phyloP scores from a whole-genome alignment of 2,797 vertebrate species.

The Myiotriccus ornatus region DNA sequence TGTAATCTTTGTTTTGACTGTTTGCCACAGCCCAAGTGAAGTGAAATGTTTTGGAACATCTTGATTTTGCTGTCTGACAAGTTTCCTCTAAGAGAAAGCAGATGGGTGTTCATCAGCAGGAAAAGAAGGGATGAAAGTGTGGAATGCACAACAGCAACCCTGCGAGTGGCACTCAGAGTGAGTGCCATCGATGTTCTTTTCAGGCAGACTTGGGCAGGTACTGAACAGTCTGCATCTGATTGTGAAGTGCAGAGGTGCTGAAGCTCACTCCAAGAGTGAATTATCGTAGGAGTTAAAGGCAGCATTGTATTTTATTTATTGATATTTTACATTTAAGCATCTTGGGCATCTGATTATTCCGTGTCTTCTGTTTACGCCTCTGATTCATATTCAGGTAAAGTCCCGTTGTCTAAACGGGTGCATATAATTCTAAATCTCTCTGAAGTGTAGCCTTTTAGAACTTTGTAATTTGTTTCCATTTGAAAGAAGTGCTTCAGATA shows the following conservation, averaged over 20 bases:
- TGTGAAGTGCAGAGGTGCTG: background rate
- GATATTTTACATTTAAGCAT: background rate
- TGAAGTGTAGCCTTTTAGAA: background rate
- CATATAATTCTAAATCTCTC: background rate
- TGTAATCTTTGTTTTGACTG: background rate
- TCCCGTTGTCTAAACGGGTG: background rate
- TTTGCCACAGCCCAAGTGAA: background rate
- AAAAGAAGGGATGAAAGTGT: background rate
- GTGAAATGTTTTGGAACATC: background rate
- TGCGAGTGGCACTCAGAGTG: background rate
- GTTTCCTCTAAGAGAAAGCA: background rate
- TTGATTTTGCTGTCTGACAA: background rate
- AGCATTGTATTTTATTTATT: background rate
- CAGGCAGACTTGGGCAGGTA: background rate
- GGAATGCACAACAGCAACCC: background rate
- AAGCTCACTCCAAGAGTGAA: background rate
- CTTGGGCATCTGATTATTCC: background rate
- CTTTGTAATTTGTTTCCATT: background rate
- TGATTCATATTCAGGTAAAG: background rate
- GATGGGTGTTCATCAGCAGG: background rate
- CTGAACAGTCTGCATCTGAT: background rate
- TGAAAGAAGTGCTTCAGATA: background rate
- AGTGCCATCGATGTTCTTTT: background rate
- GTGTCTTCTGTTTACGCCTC: background rate
- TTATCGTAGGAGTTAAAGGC: background rate